These are phyloP conservation scores for Heliconius nattereri DNA, from an alignment of 1,140 invertebrate genomes.

Conservation along the genomic window DNA sequence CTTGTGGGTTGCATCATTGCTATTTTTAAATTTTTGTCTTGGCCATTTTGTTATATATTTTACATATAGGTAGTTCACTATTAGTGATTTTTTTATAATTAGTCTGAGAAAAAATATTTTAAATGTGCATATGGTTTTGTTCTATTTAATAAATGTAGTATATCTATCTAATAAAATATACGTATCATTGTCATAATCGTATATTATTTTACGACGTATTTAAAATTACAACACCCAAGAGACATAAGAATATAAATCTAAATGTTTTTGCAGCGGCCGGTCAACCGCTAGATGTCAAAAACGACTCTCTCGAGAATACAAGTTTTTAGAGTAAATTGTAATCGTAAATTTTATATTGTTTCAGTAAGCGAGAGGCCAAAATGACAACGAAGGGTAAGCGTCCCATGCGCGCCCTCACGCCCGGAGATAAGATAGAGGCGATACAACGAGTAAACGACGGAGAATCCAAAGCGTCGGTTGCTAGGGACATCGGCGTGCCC, in stretches of 20 bases:
- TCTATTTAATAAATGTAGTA: neutral
- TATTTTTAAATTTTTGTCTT: neutral
- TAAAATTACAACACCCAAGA: constrained; percentile 24
- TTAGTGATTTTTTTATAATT: neutral
- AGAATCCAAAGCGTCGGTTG: constrained; percentile 91
- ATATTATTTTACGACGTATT: constrained; percentile 6
- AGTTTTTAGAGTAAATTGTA: constrained; percentile 24
- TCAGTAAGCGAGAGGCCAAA: constrained; percentile 62
- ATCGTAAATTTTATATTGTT: constrained; percentile 51
- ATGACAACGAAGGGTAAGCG: constrained; percentile 85
- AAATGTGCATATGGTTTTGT: neutral
- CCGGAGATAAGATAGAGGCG: constrained; percentile 89
- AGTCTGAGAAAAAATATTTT: neutral
- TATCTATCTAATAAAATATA: neutral
- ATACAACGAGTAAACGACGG: constrained; percentile 90
- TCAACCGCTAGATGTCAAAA: constrained; percentile 36
- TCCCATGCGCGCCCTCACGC: constrained; percentile 85
- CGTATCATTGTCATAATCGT: neutral
- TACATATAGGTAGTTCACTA: no score
- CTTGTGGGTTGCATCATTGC: neutral
- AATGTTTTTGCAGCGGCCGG: constrained; percentile 29
- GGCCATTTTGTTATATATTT: no score
- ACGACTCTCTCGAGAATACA: neutral
- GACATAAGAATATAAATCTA: constrained; percentile 36
- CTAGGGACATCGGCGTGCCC: constrained; percentile 89